These are phyloP conservation scores for Steinernema khuongi DNA, from an alignment of 1,140 invertebrate species.

Conservation along the genomic window DNA sequence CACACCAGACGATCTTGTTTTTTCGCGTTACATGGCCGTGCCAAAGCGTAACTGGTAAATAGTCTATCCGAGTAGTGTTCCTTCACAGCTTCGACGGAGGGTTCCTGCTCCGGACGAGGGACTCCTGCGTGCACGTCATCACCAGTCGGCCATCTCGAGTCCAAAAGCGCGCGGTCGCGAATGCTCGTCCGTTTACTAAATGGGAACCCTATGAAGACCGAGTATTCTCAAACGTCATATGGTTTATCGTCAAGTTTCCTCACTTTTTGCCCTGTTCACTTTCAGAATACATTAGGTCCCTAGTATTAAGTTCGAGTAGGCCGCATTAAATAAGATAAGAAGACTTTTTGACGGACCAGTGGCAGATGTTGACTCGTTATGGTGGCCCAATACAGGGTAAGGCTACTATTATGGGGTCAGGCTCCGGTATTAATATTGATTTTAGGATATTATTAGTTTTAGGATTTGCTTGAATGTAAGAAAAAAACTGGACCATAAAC, in stretches of 20 bases:
- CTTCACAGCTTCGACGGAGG: slow-evolving; percentile 6
- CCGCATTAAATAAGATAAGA: no score
- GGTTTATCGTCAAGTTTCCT: no score
- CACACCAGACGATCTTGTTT: background rate
- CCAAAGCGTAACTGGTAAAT: background rate
- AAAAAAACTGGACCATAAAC: background rate
- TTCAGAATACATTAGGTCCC: no score
- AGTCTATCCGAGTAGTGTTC: background rate
- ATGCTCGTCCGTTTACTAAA: slow-evolving; percentile 14
- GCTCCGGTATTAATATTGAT: no score
- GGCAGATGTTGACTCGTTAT: no score
- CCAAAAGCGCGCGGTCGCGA: slow-evolving; percentile 26
- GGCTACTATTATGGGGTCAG: no score
- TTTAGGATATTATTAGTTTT: no score
- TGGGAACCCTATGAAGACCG: background rate
- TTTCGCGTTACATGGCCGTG: background rate
- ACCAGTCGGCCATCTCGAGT: slow-evolving; percentile 27
- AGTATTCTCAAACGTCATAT: no score
- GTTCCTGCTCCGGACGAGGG: slow-evolving; percentile 28
- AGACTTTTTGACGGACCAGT: no score
- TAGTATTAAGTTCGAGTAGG: no score
- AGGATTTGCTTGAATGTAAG: slow-evolving; percentile 5
- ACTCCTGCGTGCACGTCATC: slow-evolving; percentile 30
- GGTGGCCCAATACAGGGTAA: no score
- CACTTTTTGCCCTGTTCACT: no score